Conservation (phyloP, 2,113 vertebrate genomes). For the Xyliphius kryptos region DNA sequence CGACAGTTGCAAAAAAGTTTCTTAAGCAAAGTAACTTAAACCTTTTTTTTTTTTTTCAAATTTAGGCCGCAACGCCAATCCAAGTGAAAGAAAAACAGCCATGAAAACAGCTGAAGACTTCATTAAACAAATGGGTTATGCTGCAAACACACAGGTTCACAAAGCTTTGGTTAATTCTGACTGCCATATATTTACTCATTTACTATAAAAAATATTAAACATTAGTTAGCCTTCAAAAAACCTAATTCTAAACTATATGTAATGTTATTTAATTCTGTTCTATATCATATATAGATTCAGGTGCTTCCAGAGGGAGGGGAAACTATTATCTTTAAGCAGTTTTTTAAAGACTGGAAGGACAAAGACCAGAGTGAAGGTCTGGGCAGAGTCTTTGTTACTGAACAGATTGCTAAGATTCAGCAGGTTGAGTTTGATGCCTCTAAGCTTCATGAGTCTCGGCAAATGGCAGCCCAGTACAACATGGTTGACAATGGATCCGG, state of each 20-base stretch:
- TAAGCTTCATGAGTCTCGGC: constrained; percentile 73
- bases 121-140: constrained; percentile 81
- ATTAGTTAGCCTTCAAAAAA: no score
- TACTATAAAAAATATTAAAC: no score
- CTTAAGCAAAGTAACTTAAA: no score
- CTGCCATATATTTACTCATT: no score
- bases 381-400: constrained; percentile 77
- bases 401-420: constrained; percentile 76
- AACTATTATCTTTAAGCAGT: constrained; percentile 86
- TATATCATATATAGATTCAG: constrained; percentile 76
- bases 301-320: constrained; percentile 87
- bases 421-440: constrained; percentile 81
- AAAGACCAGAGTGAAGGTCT: constrained; percentile 78
- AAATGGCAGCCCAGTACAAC: constrained; percentile 85
- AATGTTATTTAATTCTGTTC: no score
- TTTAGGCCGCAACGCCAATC: constrained; percentile 80
- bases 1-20: no score
- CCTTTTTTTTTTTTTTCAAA: constrained; percentile 34
- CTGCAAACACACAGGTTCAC: constrained; percentile 78
- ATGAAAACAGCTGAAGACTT: constrained; percentile 88
- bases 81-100: constrained; percentile 77
- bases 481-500: constrained; percentile 86
- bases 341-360: constrained; percentile 82
- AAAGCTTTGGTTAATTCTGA: no score
- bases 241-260: no score